These are phyloP conservation scores for Salpingus planirostris DNA, from an alignment of 2,888 invertebrate species.

Conservation along the genomic window DNA sequence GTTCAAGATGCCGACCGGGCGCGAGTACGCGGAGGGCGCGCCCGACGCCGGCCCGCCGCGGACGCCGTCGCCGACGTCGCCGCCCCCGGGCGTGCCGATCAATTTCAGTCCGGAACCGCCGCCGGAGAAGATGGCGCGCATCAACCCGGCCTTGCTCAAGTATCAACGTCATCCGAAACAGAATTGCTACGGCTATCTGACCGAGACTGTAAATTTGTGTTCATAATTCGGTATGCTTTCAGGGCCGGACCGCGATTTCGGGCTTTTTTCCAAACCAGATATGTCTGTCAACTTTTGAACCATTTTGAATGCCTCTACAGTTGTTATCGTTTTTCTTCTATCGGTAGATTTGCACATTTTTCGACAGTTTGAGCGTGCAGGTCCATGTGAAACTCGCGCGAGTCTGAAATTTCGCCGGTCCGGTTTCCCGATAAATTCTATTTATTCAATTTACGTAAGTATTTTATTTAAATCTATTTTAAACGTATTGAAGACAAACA, in stretches of 20 bases:
- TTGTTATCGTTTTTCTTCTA: too few species aligned
- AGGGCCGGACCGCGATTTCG: too few species aligned
- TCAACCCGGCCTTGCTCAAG: constrained; percentile 48
- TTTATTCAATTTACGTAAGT: constrained; percentile 2
- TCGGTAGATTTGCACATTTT: too few species aligned
- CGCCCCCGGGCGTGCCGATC: constrained; percentile 41
- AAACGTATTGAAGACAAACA: constrained; percentile 29
- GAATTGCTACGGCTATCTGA: constrained; percentile 15
- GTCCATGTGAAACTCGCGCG: too few species aligned
- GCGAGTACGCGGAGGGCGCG: constrained; percentile 32
- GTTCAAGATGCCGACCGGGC: constrained; percentile 37
- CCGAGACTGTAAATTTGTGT: constrained; percentile 27
- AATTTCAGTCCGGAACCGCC: constrained; percentile 31
- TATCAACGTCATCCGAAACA: constrained; percentile 49
- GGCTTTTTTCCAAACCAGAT: too few species aligned
- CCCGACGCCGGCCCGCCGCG: constrained; percentile 47
- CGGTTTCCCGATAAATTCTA: too few species aligned
- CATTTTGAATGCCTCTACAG: too few species aligned
- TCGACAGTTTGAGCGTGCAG: too few species aligned
- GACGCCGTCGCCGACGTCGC: constrained; percentile 49
- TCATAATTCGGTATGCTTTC: constrained; percentile 19
- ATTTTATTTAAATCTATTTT: too few species aligned
- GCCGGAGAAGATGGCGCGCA: constrained; percentile 36
- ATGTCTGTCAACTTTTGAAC: too few species aligned
- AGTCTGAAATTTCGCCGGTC: too few species aligned